These are phyloP conservation scores for Zaprionus ghesquierei DNA, from an alignment of 1,140 invertebrate species.

Conservation along the genomic window DNA sequence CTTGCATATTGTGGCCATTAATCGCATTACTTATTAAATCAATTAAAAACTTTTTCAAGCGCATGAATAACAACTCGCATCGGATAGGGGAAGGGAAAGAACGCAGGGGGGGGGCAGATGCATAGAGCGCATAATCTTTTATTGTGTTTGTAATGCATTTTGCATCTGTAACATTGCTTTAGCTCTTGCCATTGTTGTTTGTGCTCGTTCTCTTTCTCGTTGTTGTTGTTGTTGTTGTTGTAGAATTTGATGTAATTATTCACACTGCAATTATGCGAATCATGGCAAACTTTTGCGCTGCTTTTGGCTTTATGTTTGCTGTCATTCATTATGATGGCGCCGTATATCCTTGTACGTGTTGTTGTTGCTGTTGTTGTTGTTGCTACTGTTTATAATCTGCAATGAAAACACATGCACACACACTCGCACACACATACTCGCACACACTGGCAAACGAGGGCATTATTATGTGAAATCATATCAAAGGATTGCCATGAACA, in stretches of 20 bases:
- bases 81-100: neutral
- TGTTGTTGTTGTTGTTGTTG: conserved; percentile 16
- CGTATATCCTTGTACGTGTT: conserved; percentile 23
- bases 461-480: conserved; percentile 77
- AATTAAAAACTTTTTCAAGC: conserved; percentile 79
- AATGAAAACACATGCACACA: conserved; percentile 61
- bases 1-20: conserved; percentile 63
- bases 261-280: conserved; percentile 78
- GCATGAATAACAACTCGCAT: conserved; percentile 74
- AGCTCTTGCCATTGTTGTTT: conserved; percentile 10
- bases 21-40: conserved; percentile 80
- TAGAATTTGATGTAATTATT: conserved; percentile 79
- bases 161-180: conserved; percentile 32
- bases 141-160: conserved; percentile 60
- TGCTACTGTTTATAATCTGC: conserved; percentile 70
- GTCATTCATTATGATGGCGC: too few species aligned
- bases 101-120: neutral
- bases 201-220: conserved; percentile 14
- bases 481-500: conserved; percentile 73
- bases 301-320: conserved; percentile 63
- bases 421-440: neutral
- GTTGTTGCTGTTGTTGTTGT: conserved; percentile 28
- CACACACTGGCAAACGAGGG: conserved; percentile 26
- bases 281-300: conserved; percentile 65
- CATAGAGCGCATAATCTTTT: conserved; percentile 65